Percentiles rank a stretch among this genome's conserved stretches.
These are phyloP conservation scores for Halcyon smyrnensis DNA, from an alignment of 2,797 vertebrate genomes.

Conservation along the genomic window DNA sequence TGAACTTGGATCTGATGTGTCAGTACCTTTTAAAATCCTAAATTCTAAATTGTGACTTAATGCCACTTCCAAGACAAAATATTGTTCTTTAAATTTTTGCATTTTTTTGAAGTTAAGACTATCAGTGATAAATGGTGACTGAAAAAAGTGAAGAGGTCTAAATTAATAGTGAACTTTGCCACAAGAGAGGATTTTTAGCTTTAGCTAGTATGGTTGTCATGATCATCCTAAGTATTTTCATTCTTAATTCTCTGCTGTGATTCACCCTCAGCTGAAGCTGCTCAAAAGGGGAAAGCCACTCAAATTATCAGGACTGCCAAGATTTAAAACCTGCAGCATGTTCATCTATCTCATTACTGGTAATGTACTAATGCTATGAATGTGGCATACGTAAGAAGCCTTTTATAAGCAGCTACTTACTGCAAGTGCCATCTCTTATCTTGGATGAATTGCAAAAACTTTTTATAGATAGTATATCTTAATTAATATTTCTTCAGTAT, in stretches of 20 bases:
- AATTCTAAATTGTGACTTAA: background rate
- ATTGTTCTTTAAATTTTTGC: background rate
- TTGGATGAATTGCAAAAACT: constrained; percentile 1
- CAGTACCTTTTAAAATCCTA: background rate
- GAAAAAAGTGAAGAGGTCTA: background rate
- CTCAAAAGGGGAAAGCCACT: constrained; percentile 4
- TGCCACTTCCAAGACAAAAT: background rate
- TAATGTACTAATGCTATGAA: constrained; percentile 30
- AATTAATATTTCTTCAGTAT: constrained; percentile 36
- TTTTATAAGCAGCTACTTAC: constrained; percentile 31
- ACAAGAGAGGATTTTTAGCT: background rate
- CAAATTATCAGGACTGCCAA: background rate
- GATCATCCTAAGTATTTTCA: background rate
- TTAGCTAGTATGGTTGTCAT: background rate
- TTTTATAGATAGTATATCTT: constrained; percentile 58
- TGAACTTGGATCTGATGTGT: background rate
- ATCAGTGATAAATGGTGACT: background rate
- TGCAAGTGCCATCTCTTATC: constrained; percentile 15
- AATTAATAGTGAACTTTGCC: background rate
- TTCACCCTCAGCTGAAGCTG: constrained; percentile 47
- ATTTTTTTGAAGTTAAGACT: background rate
- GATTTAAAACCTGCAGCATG: background rate
- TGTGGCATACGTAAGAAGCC: background rate
- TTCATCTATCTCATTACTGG: background rate
- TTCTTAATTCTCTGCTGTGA: constrained; percentile 24